Conservation (phyloP, 2,797 vertebrate species). For the Salarias fasciatus region DNA sequence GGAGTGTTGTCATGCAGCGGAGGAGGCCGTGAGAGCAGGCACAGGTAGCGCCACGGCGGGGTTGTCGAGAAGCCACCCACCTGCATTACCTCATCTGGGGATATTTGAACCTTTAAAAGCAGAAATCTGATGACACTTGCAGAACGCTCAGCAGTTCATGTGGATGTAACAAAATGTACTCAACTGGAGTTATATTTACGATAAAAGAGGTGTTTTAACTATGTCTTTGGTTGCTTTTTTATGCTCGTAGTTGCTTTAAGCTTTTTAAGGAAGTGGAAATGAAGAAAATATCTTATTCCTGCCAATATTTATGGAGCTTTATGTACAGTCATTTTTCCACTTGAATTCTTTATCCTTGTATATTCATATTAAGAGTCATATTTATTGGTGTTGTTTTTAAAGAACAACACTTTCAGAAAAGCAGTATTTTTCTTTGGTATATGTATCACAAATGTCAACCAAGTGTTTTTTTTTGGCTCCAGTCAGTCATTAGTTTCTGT, state of each 20-base stretch:
- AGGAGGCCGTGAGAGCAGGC: conserved; percentile 17
- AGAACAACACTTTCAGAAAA: too few species aligned
- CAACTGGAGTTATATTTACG: not conserved
- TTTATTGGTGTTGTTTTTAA: too few species aligned
- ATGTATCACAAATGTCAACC: conserved; percentile 35
- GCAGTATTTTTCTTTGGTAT: conserved; percentile 6
- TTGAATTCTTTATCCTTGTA: too few species aligned
- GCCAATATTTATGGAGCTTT: too few species aligned
- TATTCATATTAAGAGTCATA: too few species aligned
- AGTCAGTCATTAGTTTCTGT: conserved; percentile 68
- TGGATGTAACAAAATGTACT: conserved; percentile 4
- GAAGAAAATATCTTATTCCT: too few species aligned
- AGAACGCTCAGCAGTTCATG: conserved; percentile 10
- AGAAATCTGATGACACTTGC: conserved; percentile 23
- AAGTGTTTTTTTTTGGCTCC: conserved; percentile 30
- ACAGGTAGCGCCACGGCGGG: conserved; percentile 32
- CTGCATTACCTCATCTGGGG: conserved; percentile 59
- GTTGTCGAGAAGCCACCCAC: conserved; percentile 56
- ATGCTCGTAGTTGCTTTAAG: too few species aligned
- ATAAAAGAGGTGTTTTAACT: conserved; percentile 4
- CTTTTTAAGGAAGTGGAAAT: too few species aligned
- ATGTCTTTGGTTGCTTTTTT: conserved; percentile 12
- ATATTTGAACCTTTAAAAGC: conserved; percentile 13
- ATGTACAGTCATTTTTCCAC: too few species aligned
- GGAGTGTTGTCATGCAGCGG: conserved; percentile 42